Percentiles rank a stretch among this genome's conserved stretches.
Evolutionary conservation across 2,888 invertebrate genomes (phyloP).

Genomic region (Aradus depressus): DNA sequence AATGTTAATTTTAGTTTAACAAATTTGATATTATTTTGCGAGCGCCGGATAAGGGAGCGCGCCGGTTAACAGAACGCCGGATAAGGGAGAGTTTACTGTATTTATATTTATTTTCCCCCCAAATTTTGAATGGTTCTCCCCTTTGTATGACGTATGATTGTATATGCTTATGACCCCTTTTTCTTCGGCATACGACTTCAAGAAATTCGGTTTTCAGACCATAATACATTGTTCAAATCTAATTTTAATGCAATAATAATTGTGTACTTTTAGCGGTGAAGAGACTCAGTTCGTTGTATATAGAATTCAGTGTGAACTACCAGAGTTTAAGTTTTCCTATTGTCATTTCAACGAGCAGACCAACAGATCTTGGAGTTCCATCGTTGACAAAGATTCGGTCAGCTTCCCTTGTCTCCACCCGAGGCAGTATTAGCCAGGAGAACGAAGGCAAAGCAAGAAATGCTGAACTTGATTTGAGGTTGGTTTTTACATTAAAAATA

Average conservation of each 20-base stretch:
- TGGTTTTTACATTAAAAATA: too few relatives aligned
- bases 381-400: conserved; percentile 45
- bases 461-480: conserved; percentile 51
- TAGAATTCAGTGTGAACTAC: conserved; percentile 40
- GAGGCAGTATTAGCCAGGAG: conserved; percentile 57
- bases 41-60: too few relatives aligned
- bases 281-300: conserved; percentile 40
- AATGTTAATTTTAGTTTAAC: too few relatives aligned
- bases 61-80: too few relatives aligned
- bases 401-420: conserved; percentile 48
- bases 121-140: too few relatives aligned
- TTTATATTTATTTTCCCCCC: too few relatives aligned
- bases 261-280: conserved; percentile 42
- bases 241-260: conserved; percentile 3
- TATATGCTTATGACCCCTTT: too few relatives aligned
- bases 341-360: conserved; percentile 43
- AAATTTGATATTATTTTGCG: too few relatives aligned
- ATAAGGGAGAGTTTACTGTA: too few relatives aligned
- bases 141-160: background rate
- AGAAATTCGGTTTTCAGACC: background rate
- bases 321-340: conserved; percentile 45
- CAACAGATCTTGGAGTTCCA: conserved; percentile 51
- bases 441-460: conserved; percentile 45
- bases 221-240: background rate
- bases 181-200: too few relatives aligned